Conservation (phyloP, 2,797 vertebrate species). For the Bovichtus variegatus region DNA sequence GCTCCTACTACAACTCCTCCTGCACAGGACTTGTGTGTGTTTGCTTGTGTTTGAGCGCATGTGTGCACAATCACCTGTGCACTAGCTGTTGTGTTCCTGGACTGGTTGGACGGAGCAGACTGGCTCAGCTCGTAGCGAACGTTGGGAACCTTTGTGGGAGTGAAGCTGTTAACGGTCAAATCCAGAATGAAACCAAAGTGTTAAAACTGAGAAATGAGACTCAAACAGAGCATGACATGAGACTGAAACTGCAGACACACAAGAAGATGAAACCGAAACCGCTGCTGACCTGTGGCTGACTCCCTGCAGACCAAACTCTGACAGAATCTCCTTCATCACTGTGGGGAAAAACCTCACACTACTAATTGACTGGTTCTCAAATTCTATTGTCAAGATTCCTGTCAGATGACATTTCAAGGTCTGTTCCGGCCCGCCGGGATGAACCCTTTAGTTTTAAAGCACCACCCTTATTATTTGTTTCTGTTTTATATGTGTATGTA, state of each 20-base stretch:
- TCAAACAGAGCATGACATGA: slow-evolving; percentile 22
- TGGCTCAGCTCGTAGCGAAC: slow-evolving; percentile 83
- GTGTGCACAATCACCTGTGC: slow-evolving; percentile 56
- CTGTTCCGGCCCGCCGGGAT: too few relatives aligned
- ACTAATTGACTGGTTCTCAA: too few relatives aligned
- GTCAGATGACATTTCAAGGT: not conserved
- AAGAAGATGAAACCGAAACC: slow-evolving; percentile 10
- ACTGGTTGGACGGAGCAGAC: slow-evolving; percentile 28
- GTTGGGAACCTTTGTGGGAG: slow-evolving; percentile 84
- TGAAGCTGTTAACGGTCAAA: slow-evolving; percentile 74
- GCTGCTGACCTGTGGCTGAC: slow-evolving; percentile 81
- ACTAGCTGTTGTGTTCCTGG: not conserved
- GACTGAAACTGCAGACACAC: slow-evolving; percentile 11
- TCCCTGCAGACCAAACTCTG: slow-evolving; percentile 85
- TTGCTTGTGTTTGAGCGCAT: too few relatives aligned
- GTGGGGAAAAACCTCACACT: slow-evolving; percentile 12
- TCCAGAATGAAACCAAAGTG: slow-evolving; percentile 43
- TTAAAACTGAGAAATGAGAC: slow-evolving; percentile 36
- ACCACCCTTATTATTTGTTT: not conserved
- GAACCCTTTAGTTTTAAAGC: not conserved
- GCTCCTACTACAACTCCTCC: not conserved
- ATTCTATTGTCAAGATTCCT: not conserved
- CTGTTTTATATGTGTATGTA: too few relatives aligned
- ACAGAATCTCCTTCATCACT: slow-evolving; percentile 88
- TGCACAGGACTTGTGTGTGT: too few relatives aligned